Base-by-base conservation (phyloP, 2,888 invertebrate genomes). In the Gymnoscelis rufifasciata region DNA sequence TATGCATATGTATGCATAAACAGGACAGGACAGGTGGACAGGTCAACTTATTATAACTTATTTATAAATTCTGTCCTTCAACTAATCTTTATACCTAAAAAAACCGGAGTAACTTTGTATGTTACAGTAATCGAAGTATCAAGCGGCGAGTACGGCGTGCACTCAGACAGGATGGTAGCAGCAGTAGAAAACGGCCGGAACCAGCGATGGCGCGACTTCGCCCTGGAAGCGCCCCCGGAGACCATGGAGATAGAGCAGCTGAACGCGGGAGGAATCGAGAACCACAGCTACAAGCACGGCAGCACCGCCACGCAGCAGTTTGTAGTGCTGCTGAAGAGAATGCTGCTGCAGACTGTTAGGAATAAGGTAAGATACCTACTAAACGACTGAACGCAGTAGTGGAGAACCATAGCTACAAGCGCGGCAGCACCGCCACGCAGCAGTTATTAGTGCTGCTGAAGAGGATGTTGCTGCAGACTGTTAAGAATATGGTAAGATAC, bases 51-150 rank as follows among this genome's bases (percentile, higher is more conserved):
- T n/a, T n/a, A n/a, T n/a, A n/a, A n/a, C n/a, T n/a, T n/a, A n/a
- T n/a, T n/a, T n/a, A n/a, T n/a, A n/a, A n/a, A n/a, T n/a, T n/a
- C n/a, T n/a, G n/a, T n/a, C n/a, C n/a, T n/a, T n/a, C n/a, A n/a
- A n/a, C n/a, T n/a, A n/a, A n/a, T n/a, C n/a, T n/a, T n/a, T n/a
- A n/a, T n/a, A n/a, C n/a, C n/a, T n/a, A n/a, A n/a, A n/a, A n/a
- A n/a, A n/a, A n/a, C n/a, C n/a, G n/a, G n/a, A n/a, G n/a, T n/a
- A n/a, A n/a, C n/a, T n/a, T n/a, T n/a, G n/a, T n/a, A 26, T 7
- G 7, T 78, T 83, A 2, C 68, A 94, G 95, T 95, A 44, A 93
- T 95, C 54, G 95, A 95, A 86, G 92, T 95, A 4, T 93, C 94
- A 1, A 92, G 93, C 46, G 93, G 93, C 0, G 95, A 95, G 77